Evolutionary conservation across 2,797 vertebrate genomes (phyloP).

Genomic region (Anabacerthia variegaticeps): DNA sequence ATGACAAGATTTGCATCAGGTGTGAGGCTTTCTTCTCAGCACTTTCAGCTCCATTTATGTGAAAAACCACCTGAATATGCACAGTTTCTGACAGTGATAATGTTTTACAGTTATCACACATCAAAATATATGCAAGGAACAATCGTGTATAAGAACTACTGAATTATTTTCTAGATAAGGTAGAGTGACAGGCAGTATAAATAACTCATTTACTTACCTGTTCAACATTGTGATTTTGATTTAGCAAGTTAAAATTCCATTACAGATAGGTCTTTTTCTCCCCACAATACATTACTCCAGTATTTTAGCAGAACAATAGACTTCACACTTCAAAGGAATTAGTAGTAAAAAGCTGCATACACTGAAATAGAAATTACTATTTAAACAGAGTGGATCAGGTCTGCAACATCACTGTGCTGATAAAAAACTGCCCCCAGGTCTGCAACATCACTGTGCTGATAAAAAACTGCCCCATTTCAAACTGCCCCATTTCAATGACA

Average conservation of each 20-base stretch:
- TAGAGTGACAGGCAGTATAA: conserved; percentile 64
- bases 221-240: conserved; percentile 36
- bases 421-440: conserved; percentile 25
- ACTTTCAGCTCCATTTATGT: conserved; percentile 64
- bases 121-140: conserved; percentile 45
- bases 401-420: background rate
- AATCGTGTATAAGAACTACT: conserved; percentile 21
- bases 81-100: conserved; percentile 63
- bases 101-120: conserved; percentile 67
- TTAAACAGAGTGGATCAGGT: conserved; percentile 16
- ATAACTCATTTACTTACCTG: conserved; percentile 61
- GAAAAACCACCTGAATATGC: conserved; percentile 38
- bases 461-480: background rate
- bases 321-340: conserved; percentile 59
- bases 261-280: background rate
- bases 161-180: conserved; percentile 58
- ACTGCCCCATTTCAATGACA: background rate
- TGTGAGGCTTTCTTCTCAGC: conserved; percentile 24
- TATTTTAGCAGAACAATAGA: conserved; percentile 49
- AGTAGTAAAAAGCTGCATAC: conserved; percentile 36
- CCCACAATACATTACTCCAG: background rate
- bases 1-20: conserved; percentile 53
- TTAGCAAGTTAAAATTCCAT: conserved; percentile 41
- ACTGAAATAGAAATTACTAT: conserved; percentile 38
- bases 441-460: background rate